Base-by-base conservation (phyloP, 1,140 invertebrate species). In the Ganaspis sp. region DNA sequence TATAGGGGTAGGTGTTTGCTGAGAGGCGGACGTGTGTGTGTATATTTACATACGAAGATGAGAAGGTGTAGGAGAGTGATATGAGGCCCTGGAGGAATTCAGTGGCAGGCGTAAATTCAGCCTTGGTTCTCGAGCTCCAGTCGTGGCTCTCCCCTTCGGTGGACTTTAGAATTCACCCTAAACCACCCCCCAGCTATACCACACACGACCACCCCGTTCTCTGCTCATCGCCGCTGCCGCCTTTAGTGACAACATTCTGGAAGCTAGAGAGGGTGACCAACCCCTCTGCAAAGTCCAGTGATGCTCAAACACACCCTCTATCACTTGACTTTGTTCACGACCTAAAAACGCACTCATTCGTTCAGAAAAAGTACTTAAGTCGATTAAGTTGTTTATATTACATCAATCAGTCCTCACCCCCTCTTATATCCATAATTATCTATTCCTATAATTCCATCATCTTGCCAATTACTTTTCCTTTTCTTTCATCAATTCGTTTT, bases 181-280 rank as follows among this genome's bases (percentile, higher is more conserved):
- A 38, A 75, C 79, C 83, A 79, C 82, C 83, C 80, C 81, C 81
- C 76, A 83, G 78, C 83, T 78, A 81, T 81, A 77, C 79, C 81
- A 77, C 77, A 73, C 73, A 80, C 64, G 53, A 76, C 82, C 74
- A 82, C 81, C 79, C 71, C 80, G 76, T 84, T 85, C 86, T 85
- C 86, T 90, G 86, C 82, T 86, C 87, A 87, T 87, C 86, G 86
- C 81, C 84, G 85, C 86, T 82, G 85, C 86, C 85, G 88, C 89
- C 89, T 90, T 88, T 85, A 90, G 85, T 87, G 86, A 88, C 88
- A 89, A 90, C 89, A 89, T 89, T 90, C 87, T 89, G 83, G 86
- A 89, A 85, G 81, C 86, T 85, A 85, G 83, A 86, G 84, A 89
- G 88, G 89, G 89, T 89, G 88, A 86, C 87, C 85, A 88, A 79